phyloP scores from a whole-genome alignment of 1,140 invertebrate genomes.

The Heterodera schachtii region DNA sequence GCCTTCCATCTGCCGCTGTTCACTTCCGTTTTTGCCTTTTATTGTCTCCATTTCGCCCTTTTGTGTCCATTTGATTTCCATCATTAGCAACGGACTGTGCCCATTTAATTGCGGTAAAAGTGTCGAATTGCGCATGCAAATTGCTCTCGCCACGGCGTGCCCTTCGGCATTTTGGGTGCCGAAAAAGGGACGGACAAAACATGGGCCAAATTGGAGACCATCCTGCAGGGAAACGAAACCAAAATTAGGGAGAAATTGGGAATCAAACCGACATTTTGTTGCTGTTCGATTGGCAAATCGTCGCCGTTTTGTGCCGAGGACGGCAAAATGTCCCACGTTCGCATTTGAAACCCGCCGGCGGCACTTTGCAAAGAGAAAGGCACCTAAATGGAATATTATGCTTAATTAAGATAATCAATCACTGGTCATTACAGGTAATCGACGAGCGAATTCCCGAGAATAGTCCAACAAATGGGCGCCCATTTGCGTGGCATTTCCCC shows the following conservation, averaged over 20 bases:
- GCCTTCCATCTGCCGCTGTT: too few relatives aligned
- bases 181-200: conserved; percentile 17
- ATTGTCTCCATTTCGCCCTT: background rate
- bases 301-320: background rate
- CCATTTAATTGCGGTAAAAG: conserved; percentile 43
- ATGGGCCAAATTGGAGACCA: background rate
- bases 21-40: background rate
- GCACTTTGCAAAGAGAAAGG: conserved; percentile 45
- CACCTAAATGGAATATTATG: background rate
- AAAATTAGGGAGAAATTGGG: background rate
- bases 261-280: background rate
- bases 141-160: conserved; percentile 18
- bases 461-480: conserved; percentile 30
- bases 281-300: background rate
- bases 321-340: conserved; percentile 29
- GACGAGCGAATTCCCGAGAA: conserved; percentile 39
- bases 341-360: conserved; percentile 47
- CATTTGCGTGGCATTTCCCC: conserved; percentile 44
- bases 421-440: conserved; percentile 34
- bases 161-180: conserved; percentile 16
- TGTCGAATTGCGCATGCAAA: conserved; percentile 31
- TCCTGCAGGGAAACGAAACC: conserved; percentile 13
- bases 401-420: background rate
- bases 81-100: conserved; percentile 32
- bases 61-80: conserved; percentile 23